Evolutionary conservation across 2,888 invertebrate species (phyloP).

Genomic region (Tachystola acroxantha): DNA sequence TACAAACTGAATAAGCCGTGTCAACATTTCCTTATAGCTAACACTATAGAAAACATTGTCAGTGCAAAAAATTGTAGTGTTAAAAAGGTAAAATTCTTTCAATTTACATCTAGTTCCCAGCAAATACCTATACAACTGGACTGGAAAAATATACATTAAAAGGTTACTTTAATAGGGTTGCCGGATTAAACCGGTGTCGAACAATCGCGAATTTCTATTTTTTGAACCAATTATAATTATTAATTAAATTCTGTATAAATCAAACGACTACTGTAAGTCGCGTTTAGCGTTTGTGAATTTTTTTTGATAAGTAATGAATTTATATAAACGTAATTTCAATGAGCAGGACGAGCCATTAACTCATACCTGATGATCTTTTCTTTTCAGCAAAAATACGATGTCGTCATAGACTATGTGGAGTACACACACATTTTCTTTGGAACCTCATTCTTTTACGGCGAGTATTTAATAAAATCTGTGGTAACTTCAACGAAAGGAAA

Average conservation of each 20-base stretch:
- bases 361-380: too few relatives aligned
- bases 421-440: background rate
- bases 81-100: background rate
- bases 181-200: too few relatives aligned
- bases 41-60: background rate
- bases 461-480: background rate
- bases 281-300: too few relatives aligned
- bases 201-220: too few relatives aligned
- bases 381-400: background rate
- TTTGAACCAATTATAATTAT: too few relatives aligned
- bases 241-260: too few relatives aligned
- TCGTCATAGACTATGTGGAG: background rate
- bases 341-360: too few relatives aligned
- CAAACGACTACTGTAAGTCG: too few relatives aligned
- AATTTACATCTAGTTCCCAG: background rate
- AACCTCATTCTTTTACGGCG: background rate
- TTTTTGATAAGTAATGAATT: background rate
- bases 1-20: background rate
- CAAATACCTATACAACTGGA: too few relatives aligned
- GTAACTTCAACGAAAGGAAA: background rate
- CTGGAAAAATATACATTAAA: too few relatives aligned
- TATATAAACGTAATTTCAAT: background rate
- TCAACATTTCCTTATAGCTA: background rate
- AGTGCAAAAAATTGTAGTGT: background rate
- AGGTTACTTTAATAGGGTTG: too few relatives aligned